Base-by-base conservation (phyloP, 2,113 vertebrate species). In the Vanacampus margaritifer region DNA sequence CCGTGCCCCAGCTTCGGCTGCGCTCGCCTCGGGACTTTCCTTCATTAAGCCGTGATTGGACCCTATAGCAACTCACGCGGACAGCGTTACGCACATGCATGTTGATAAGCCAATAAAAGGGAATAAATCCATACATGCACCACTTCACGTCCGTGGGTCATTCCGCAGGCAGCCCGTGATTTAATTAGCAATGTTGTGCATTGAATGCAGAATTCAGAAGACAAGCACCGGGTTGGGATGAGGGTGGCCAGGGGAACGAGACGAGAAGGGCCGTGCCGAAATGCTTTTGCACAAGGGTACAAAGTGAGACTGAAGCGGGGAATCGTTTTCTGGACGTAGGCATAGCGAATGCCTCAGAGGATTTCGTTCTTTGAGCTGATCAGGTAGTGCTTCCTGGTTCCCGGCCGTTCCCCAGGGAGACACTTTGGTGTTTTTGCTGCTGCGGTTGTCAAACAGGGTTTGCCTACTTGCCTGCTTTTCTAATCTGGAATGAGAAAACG, bases 21-120 rank as follows among this genome's bases (percentile, higher is more conserved):
- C 0, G 48, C 54, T 60, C 17, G 58, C 69, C 68, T 5, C 61
- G 1, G 71, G 80, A 43, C 79, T 66, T 68, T 63, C 32, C 64
- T 80, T 78, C n/a, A 80, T 80, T 83, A 72, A 28, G 61, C 76
- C 59, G 35, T 68, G 71, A 79, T 68, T 79, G 62, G 36, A 70
- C 59, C 68, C 69, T 48, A 37, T 23, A 50, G 75, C 68, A 65
- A 65, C 72, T 80, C 61, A 69, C 73, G 79, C 68, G 69, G 58
- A 74, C 72, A 64, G 61, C 67, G 65, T 72, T 50, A 73, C 43
- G 39, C 72, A 65, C 79, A 28, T 62, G 78, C 79, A 76, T 87
- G 74, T 74, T 41, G 60, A 86, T 82, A 26, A 81, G 81, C 66
- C 64, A 65, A 77, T 78, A 65, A 76, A 76, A 64, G 59, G 67